A percentile compares a stretch with the other conserved stretches of the same genome.
These are phyloP conservation scores for Nysson spinosus DNA, from an alignment of 2,888 invertebrate genomes.

Conservation along the genomic window DNA sequence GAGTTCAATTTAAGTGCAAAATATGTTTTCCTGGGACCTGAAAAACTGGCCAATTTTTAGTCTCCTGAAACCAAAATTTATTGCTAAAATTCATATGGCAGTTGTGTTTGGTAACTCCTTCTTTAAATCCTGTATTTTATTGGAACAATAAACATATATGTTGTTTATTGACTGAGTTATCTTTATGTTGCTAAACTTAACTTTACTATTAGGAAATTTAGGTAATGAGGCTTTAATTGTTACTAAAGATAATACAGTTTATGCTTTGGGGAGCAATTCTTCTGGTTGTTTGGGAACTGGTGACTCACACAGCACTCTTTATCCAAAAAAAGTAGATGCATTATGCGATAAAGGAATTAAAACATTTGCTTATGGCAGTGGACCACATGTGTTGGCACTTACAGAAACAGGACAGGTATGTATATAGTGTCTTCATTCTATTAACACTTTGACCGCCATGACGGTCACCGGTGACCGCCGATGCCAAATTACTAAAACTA, in stretches of 20 bases:
- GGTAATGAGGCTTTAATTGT: slow-evolving; percentile 81
- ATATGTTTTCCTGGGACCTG: slow-evolving; percentile 73
- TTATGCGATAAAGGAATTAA: slow-evolving; percentile 79
- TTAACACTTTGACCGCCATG: no score
- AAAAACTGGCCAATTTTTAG: slow-evolving; percentile 81
- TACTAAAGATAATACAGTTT: slow-evolving; percentile 80
- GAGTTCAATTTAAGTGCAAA: slow-evolving; percentile 6
- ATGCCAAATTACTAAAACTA: no score
- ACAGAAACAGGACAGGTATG: slow-evolving; percentile 78
- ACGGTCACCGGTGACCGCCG: no score
- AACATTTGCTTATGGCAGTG: slow-evolving; percentile 80
- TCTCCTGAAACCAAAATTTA: slow-evolving; percentile 78
- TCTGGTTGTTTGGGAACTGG: slow-evolving; percentile 80
- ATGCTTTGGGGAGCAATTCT: slow-evolving; percentile 80
- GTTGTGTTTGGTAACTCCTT: slow-evolving; percentile 79
- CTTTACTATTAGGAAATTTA: slow-evolving; percentile 64
- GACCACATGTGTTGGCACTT: slow-evolving; percentile 81
- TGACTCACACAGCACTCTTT: slow-evolving; percentile 78
- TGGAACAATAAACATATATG: no score
- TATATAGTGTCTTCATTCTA: no score
- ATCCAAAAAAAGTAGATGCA: slow-evolving; percentile 78
- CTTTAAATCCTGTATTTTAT: neutral
- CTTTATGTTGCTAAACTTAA: no score
- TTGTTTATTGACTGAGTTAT: no score
- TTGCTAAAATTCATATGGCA: slow-evolving; percentile 78